These are phyloP conservation scores for Adelognathus sp. DNA, from an alignment of 2,888 invertebrate genomes.

Conservation along the genomic window DNA sequence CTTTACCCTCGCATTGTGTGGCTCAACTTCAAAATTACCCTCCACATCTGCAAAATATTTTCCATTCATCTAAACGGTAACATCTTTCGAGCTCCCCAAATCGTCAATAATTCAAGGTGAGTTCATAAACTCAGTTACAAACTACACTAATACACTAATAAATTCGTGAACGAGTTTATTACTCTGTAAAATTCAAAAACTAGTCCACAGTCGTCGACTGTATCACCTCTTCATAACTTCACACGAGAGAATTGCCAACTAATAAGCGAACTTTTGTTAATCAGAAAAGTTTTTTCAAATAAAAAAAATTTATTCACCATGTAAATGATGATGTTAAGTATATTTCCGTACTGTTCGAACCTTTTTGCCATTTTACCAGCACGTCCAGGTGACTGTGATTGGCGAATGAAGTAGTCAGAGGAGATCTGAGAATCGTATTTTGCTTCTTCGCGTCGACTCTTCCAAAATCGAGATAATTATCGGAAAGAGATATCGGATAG, in stretches of 20 bases:
- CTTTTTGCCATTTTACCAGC: constrained; percentile 69
- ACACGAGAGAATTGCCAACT: no score
- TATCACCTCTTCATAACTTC: no score
- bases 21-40: constrained; percentile 73
- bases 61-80: neutral
- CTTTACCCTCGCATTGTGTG: constrained; percentile 68
- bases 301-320: no score
- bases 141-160: neutral
- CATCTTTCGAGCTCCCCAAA: neutral
- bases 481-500: constrained; percentile 71
- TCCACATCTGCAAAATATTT: constrained; percentile 66
- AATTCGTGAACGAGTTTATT: no score
- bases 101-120: no score
- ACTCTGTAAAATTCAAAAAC: no score
- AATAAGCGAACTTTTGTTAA: no score
- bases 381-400: constrained; percentile 67
- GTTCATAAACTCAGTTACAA: no score
- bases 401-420: constrained; percentile 67
- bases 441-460: constrained; percentile 56
- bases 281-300: no score
- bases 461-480: constrained; percentile 77
- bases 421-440: constrained; percentile 39
- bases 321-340: no score
- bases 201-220: no score
- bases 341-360: constrained; percentile 57